Conservation (phyloP, 2,888 invertebrate species). For the Drosophila prolongata region DNA sequence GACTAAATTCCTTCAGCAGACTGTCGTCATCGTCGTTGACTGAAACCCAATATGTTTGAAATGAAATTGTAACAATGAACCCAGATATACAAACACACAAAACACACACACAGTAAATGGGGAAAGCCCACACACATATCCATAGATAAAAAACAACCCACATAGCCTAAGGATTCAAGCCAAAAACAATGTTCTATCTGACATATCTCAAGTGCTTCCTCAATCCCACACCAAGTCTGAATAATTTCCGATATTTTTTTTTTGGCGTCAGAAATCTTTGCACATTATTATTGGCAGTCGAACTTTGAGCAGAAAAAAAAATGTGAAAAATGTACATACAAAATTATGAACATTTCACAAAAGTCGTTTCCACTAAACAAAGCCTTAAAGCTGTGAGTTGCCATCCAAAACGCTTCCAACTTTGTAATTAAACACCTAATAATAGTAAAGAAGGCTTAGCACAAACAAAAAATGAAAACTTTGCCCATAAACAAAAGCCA, state of each 20-base stretch:
- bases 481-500: slow-evolving; percentile 54
- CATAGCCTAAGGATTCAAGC: slow-evolving; percentile 46
- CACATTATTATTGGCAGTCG: slow-evolving; percentile 72
- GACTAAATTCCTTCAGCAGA: slow-evolving; percentile 61
- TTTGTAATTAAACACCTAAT: slow-evolving; percentile 59
- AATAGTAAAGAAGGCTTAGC: slow-evolving; percentile 55
- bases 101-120: slow-evolving; percentile 11
- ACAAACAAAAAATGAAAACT: slow-evolving; percentile 41
- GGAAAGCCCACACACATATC: slow-evolving; percentile 29
- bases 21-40: slow-evolving; percentile 53
- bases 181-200: slow-evolving; percentile 49
- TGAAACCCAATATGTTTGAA: slow-evolving; percentile 73
- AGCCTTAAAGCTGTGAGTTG: not conserved
- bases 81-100: slow-evolving; percentile 44
- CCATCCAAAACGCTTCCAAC: slow-evolving; percentile 1
- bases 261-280: slow-evolving; percentile 72
- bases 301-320: slow-evolving; percentile 29
- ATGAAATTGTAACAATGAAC: slow-evolving; percentile 75
- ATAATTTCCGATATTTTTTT: slow-evolving; percentile 65
- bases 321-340: slow-evolving; percentile 19
- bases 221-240: slow-evolving; percentile 21
- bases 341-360: slow-evolving; percentile 6
- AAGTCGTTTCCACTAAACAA: not conserved
- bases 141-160: slow-evolving; percentile 35
- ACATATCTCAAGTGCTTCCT: slow-evolving; percentile 33